Conservation (phyloP, 1,140 invertebrate genomes). For the Heterodera schachtii region DNA sequence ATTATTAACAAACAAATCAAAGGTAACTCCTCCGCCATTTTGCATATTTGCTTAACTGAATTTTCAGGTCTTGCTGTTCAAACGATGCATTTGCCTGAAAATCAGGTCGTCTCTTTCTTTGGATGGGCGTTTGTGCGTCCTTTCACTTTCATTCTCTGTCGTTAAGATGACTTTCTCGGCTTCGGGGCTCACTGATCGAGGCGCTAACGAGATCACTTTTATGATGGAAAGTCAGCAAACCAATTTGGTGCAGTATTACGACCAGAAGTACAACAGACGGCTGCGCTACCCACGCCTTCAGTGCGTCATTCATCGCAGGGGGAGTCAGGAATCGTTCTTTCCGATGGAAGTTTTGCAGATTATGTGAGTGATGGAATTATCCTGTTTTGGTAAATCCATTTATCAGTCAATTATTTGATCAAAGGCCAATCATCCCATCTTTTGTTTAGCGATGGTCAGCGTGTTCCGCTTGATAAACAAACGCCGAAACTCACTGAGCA, state of each 20-base stretch:
- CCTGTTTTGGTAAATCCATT: too few relatives aligned
- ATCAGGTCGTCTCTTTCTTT: background rate
- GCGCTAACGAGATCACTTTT: slow-evolving; percentile 23
- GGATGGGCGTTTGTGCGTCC: background rate
- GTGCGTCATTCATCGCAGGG: slow-evolving; percentile 30
- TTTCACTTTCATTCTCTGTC: background rate
- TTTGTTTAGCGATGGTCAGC: slow-evolving; percentile 25
- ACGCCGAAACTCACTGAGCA: slow-evolving; percentile 37
- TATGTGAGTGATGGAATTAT: slow-evolving; percentile 8
- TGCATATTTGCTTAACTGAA: background rate
- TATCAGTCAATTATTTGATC: too few relatives aligned
- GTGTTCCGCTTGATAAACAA: slow-evolving; percentile 43
- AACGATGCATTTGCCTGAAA: slow-evolving; percentile 13
- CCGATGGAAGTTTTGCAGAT: slow-evolving; percentile 38
- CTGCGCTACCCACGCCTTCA: slow-evolving; percentile 21
- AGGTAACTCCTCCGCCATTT: slow-evolving; percentile 14
- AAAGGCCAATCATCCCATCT: background rate
- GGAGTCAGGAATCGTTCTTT: slow-evolving; percentile 21
- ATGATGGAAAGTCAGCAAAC: slow-evolving; percentile 12
- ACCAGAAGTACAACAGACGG: background rate
- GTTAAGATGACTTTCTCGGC: slow-evolving; percentile 6
- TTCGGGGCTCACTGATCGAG: slow-evolving; percentile 9
- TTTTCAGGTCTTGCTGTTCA: slow-evolving; percentile 15
- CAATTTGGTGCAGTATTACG: slow-evolving; percentile 28
- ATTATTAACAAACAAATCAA: slow-evolving; percentile 34